These are phyloP conservation scores for Halictus quadricinctus DNA, from an alignment of 2,888 invertebrate species.

Conservation along the genomic window DNA sequence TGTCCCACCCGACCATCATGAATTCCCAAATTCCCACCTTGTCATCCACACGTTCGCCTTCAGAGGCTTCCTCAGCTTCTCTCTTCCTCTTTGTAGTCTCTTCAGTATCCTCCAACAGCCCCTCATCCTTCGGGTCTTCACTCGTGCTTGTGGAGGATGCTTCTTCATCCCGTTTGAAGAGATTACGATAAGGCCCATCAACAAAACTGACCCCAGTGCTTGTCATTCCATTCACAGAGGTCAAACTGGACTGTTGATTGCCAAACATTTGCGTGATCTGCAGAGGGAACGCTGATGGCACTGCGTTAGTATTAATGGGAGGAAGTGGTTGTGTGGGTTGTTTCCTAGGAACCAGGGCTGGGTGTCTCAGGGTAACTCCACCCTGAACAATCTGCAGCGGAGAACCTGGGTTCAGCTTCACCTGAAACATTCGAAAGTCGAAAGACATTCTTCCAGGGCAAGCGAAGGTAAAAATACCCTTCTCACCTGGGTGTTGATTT, in stretches of 20 bases:
- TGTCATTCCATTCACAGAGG: slow-evolving; percentile 56
- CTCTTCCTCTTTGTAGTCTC: slow-evolving; percentile 63
- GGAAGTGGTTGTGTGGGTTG: slow-evolving; percentile 74
- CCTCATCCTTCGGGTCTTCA: not conserved
- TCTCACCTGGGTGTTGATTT: slow-evolving; percentile 85
- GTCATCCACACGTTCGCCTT: not conserved
- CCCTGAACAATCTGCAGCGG: slow-evolving; percentile 75
- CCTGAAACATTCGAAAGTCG: slow-evolving; percentile 63
- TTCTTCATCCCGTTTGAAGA: slow-evolving; percentile 73
- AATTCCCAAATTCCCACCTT: slow-evolving; percentile 7
- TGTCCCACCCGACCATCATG: not conserved
- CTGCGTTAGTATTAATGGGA: slow-evolving; percentile 68
- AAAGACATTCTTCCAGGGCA: not conserved
- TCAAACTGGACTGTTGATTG: slow-evolving; percentile 21
- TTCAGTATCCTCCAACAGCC: slow-evolving; percentile 11
- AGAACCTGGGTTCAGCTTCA: slow-evolving; percentile 79
- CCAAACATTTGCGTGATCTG: slow-evolving; percentile 66
- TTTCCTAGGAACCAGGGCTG: slow-evolving; percentile 66
- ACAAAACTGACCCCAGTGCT: slow-evolving; percentile 63
- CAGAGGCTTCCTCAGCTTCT: slow-evolving; percentile 1
- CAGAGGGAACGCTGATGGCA: slow-evolving; percentile 55
- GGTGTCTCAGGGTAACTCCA: slow-evolving; percentile 79
- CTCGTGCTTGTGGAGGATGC: slow-evolving; percentile 26
- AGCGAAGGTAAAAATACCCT: not conserved
- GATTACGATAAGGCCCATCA: slow-evolving; percentile 73